Evolutionary conservation across 2,888 invertebrate genomes (phyloP).

Genomic region (Dromius quadrimaculatus): DNA sequence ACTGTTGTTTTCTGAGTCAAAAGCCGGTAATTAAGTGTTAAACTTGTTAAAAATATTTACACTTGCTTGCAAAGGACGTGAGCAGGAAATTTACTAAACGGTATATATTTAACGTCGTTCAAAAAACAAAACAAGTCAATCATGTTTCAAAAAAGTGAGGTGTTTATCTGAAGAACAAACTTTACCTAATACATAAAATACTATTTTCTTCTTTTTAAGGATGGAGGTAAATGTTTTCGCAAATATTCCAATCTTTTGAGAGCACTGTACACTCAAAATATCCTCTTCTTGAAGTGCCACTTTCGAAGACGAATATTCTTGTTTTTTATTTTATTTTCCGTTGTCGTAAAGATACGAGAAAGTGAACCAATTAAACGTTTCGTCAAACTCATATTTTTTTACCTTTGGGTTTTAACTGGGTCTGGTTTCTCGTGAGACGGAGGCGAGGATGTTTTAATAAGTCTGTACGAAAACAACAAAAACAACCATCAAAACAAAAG

Average conservation of each 20-base stretch:
- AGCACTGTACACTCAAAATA: background rate
- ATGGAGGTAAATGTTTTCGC: background rate
- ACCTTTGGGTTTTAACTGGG: too few species aligned
- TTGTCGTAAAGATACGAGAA: constrained; percentile 2
- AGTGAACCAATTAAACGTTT: constrained; percentile 39
- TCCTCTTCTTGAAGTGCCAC: background rate
- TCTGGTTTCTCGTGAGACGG: constrained; percentile 36
- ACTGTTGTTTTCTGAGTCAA: background rate
- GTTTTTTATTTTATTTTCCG: background rate
- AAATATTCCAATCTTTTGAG: background rate
- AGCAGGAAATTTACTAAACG: constrained; percentile 4
- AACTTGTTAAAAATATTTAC: constrained; percentile 5
- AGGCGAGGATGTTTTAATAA: too few species aligned
- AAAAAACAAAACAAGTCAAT: too few species aligned
- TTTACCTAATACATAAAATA: too few species aligned
- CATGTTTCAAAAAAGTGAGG: too few species aligned
- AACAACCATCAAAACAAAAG: too few species aligned
- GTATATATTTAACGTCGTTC: too few species aligned
- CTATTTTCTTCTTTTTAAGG: too few species aligned
- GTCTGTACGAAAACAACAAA: too few species aligned
- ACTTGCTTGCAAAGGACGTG: background rate
- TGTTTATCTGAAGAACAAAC: too few species aligned
- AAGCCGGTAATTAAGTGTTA: constrained; percentile 5
- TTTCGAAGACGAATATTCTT: background rate
- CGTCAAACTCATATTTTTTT: constrained; percentile 23